Evolutionary conservation across 2,888 invertebrate genomes (phyloP).

Genomic region (Trachelus troglodyta): DNA sequence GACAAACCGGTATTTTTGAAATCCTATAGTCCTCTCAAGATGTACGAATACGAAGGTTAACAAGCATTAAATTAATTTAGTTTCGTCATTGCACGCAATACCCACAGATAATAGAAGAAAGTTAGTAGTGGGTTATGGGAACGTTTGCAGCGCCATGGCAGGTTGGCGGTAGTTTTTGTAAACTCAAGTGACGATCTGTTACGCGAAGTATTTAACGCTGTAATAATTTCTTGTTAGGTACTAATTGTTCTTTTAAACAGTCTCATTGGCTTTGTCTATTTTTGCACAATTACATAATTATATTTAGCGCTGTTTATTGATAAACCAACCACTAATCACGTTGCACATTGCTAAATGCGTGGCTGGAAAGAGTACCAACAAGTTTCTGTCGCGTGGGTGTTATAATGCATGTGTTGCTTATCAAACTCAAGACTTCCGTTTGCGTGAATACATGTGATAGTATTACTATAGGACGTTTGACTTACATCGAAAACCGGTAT

Average conservation of each 20-base stretch:
- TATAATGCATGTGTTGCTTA: not conserved
- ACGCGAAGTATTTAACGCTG: not conserved
- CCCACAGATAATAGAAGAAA: not conserved
- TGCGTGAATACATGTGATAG: not conserved
- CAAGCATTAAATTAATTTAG: not conserved
- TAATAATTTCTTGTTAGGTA: not conserved
- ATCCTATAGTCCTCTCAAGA: not conserved
- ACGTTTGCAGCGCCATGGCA: not conserved
- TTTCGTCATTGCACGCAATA: not conserved
- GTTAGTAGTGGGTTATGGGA: not conserved
- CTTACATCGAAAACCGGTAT: slow-evolving; percentile 35
- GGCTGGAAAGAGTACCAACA: not conserved
- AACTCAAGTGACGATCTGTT: not conserved
- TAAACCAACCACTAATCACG: not conserved
- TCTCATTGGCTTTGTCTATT: too few species aligned
- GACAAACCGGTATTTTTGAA: not conserved
- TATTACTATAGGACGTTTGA: slow-evolving; percentile 18
- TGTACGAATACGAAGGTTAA: not conserved
- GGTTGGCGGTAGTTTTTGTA: not conserved
- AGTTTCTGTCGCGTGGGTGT: not conserved
- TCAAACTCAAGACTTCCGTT: not conserved
- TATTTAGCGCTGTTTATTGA: not conserved
- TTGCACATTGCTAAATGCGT: not conserved
- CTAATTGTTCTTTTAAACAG: not conserved
- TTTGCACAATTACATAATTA: not conserved